These are phyloP conservation scores for Catharus minimus DNA, from an alignment of 2,113 vertebrate species.

Conservation along the genomic window DNA sequence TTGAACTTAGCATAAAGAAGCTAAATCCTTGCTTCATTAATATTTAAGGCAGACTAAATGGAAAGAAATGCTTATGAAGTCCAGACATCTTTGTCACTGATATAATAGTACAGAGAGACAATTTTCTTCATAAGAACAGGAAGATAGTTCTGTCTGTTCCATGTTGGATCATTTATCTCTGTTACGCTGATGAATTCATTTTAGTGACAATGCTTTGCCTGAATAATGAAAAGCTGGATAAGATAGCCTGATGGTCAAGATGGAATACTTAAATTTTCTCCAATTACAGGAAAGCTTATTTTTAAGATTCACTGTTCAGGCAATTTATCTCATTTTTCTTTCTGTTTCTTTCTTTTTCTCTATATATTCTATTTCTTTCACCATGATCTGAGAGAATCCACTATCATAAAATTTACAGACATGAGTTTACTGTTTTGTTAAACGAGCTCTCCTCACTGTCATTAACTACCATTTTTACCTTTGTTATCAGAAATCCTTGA, in stretches of 20 bases:
- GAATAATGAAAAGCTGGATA: conserved; percentile 87
- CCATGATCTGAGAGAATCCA: not conserved
- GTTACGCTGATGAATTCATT: conserved; percentile 89
- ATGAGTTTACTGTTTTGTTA: not conserved
- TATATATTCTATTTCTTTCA: conserved; percentile 43
- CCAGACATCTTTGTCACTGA: conserved; percentile 82
- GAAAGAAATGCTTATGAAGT: conserved; percentile 84
- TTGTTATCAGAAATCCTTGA: not conserved
- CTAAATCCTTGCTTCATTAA: conserved; percentile 86
- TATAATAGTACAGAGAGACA: conserved; percentile 83
- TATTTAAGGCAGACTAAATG: conserved; percentile 86
- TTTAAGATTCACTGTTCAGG: conserved; percentile 68
- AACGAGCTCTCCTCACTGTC: not conserved
- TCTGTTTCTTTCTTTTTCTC: not conserved
- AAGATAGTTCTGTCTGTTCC: conserved; percentile 83
- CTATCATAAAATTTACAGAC: not conserved
- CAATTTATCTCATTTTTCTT: conserved; percentile 68
- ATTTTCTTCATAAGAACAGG: conserved; percentile 79
- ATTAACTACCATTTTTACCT: not conserved
- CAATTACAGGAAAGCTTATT: conserved; percentile 76
- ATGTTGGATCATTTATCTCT: conserved; percentile 87
- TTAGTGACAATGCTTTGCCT: conserved; percentile 80
- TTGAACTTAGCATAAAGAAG: conserved; percentile 71
- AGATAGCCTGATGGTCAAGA: conserved; percentile 78
- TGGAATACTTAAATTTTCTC: conserved; percentile 76